Evolutionary conservation across 2,797 vertebrate genomes (phyloP), one percentile per base, ranked within the genome.

Genomic region (Tinamus major): DNA sequence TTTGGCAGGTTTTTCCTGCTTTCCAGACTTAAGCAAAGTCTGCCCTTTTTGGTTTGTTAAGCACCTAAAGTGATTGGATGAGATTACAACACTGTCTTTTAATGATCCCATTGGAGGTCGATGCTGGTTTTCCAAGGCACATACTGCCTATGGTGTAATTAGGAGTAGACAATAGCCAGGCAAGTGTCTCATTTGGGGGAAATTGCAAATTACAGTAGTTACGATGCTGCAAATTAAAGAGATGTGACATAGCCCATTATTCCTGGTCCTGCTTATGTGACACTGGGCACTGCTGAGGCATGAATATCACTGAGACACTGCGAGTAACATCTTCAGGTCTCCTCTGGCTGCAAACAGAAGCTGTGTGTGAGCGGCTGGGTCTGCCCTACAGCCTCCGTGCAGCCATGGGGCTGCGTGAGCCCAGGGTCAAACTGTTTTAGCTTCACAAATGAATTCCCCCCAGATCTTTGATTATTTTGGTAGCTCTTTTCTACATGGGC

Each of bases 11-110:
- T 86, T 74, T 88, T 81, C 16, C 68, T 74, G 31, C 35, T 81
- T 63, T 88, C 55, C 35, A 35, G 35, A 35, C 59, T 76, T 67
- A 16, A 79, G 59, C 65, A 37, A 56, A 59, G 59, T 51, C 58
- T 85, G 63, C n/a, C 84, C 80, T 92, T 94, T 79, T 89, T 78
- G 78, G 41, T 93, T 94, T 79, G 67, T 89, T 93, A 92, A 92
- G 79, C n/a, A 67, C 49, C 64, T 74, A 61, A 94, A 85, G 65
- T 46, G 26, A 26, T 49, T 46, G 65, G 35, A 14, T 76, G 69
- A 92, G 49, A 69, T 71, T 56, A 39, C 49, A 81, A 8, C 0
- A 2, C 37, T 79, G 6, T 39, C 61, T 86, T 88, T 90, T 85
- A 91, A 87, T 78, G 64, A 62, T 86, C 53, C 67, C 55, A 44